Conservation (phyloP, 2,888 invertebrate genomes). For the Tachina lurida region DNA sequence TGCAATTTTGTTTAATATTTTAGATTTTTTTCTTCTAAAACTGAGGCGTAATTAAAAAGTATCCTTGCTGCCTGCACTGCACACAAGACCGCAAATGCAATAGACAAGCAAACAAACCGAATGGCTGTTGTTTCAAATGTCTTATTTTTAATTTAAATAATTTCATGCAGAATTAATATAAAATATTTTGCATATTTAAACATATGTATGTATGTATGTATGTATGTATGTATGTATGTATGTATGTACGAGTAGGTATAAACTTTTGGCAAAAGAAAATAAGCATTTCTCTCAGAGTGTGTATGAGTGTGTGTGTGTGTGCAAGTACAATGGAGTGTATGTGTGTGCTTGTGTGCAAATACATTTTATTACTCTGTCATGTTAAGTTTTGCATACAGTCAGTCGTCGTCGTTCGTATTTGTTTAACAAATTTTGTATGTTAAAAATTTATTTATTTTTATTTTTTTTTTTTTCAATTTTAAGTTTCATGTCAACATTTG, state of each 20-base stretch:
- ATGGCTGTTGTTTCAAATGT: slow-evolving; percentile 5
- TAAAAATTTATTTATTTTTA: not conserved
- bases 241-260: not conserved
- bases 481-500: slow-evolving; percentile 69
- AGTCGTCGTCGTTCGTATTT: slow-evolving; percentile 23
- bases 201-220: not conserved
- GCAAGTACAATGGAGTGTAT: too few species aligned
- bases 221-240: not conserved
- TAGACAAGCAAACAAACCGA: slow-evolving; percentile 12
- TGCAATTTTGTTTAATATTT: slow-evolving; percentile 43
- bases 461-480: slow-evolving; percentile 54
- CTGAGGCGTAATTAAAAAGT: slow-evolving; percentile 66
- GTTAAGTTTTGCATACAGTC: slow-evolving; percentile 10
- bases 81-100: slow-evolving; percentile 50
- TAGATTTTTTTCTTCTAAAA: slow-evolving; percentile 33
- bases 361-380: slow-evolving; percentile 53
- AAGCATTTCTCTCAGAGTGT: not conserved
- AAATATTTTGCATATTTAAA: slow-evolving; percentile 55
- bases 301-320: not conserved
- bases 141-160: slow-evolving; percentile 35
- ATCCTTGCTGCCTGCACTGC: not conserved
- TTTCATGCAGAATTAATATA: slow-evolving; percentile 46
- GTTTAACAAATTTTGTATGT: slow-evolving; percentile 46
- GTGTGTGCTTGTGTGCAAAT: slow-evolving; percentile 10
- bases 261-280: not conserved